Evolutionary conservation across 2,888 invertebrate genomes (phyloP).

Genomic region (Eurytoma adleriae): DNA sequence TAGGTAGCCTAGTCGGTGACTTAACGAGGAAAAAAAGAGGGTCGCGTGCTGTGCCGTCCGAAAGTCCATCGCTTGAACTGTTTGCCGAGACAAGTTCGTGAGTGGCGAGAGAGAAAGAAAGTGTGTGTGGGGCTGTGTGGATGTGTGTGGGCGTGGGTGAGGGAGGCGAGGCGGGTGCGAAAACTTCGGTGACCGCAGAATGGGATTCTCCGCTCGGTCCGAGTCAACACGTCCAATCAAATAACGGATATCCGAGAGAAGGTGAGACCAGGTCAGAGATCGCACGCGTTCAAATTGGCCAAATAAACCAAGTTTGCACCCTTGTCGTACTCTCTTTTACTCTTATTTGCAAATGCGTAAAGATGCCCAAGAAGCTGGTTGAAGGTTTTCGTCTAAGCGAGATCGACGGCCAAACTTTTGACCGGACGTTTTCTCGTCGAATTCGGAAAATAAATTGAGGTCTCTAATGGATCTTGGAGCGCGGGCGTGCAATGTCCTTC

Average conservation of each 20-base stretch:
- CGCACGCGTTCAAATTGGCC: slow-evolving; percentile 35
- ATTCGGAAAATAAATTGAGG: too few relatives aligned
- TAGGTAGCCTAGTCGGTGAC: not conserved
- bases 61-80: slow-evolving; percentile 11
- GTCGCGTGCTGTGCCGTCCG: not conserved
- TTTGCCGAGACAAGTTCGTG: slow-evolving; percentile 32
- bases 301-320: slow-evolving; percentile 45
- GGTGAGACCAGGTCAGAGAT: not conserved
- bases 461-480: too few relatives aligned
- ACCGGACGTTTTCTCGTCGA: too few relatives aligned
- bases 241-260: slow-evolving; percentile 32
- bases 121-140: not conserved
- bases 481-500: too few relatives aligned
- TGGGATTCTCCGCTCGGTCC: slow-evolving; percentile 7
- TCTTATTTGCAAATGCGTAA: too few relatives aligned
- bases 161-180: slow-evolving; percentile 16
- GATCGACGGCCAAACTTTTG: too few relatives aligned
- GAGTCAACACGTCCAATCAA: slow-evolving; percentile 41
- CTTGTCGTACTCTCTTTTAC: slow-evolving; percentile 1
- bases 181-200: slow-evolving; percentile 37
- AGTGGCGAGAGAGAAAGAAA: not conserved
- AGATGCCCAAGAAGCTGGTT: not conserved
- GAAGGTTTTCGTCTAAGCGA: slow-evolving; percentile 20
- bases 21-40: not conserved
- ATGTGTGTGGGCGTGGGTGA: not conserved